Conservation (phyloP, 2,888 invertebrate genomes). For the Leptinotarsa juncta region DNA sequence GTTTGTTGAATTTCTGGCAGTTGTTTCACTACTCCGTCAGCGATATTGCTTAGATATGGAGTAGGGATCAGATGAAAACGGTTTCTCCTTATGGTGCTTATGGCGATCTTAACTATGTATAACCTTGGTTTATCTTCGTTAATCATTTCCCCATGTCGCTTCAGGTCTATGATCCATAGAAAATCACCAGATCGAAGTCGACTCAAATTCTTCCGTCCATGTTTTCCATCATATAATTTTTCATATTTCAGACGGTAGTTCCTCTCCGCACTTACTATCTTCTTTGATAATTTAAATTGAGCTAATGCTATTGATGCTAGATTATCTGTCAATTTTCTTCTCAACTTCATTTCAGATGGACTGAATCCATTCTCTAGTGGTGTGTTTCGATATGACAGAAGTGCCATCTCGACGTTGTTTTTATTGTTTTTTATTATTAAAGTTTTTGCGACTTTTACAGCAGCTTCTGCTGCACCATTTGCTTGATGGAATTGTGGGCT, state of each 20-base stretch:
- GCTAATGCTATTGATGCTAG: not conserved
- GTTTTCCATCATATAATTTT: not conserved
- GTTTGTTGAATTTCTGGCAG: not conserved
- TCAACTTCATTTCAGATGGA: not conserved
- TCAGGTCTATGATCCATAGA: not conserved
- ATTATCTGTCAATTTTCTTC: not conserved
- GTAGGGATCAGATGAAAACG: not conserved
- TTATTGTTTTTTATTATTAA: not conserved
- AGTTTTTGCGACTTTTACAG: slow-evolving; percentile 2
- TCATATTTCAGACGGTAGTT: not conserved
- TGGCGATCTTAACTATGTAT: not conserved
- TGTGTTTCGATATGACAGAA: not conserved
- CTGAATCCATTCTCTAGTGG: not conserved
- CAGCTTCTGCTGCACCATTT: not conserved
- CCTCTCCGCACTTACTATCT: not conserved
- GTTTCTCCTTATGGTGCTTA: not conserved
- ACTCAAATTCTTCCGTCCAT: not conserved
- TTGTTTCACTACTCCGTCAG: not conserved
- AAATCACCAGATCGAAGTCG: not conserved
- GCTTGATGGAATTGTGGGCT: not conserved
- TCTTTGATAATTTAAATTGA: not conserved
- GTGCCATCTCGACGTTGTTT: not conserved
- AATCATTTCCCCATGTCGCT: not conserved
- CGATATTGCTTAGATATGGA: not conserved
- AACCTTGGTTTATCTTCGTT: not conserved